These are phyloP conservation scores for Phytoseiulus persimilis DNA, from an alignment of 2,888 invertebrate species.

Conservation along the genomic window DNA sequence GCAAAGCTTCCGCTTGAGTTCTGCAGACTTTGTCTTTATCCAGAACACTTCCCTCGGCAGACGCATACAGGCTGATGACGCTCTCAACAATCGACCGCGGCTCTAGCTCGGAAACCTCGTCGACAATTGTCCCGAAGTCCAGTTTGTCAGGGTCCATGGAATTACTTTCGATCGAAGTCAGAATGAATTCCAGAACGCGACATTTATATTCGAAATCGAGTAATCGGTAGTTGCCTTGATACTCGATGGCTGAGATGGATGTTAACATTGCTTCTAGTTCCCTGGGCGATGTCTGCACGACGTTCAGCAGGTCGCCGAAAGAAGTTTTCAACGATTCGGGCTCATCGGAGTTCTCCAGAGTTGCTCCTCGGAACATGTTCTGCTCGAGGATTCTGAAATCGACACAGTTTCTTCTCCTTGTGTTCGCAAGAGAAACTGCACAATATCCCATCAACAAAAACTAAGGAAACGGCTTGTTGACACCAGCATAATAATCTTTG, in stretches of 20 bases:
- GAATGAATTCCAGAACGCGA: conserved; percentile 14
- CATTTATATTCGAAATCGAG: conserved; percentile 28
- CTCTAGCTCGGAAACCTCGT: conserved; percentile 10
- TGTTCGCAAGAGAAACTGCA: no score
- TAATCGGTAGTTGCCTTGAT: neutral
- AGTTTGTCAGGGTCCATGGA: conserved; percentile 7
- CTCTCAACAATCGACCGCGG: neutral
- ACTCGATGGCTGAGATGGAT: neutral
- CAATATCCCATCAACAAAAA: no score
- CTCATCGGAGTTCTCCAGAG: neutral
- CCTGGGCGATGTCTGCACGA: neutral
- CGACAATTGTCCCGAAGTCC: neutral
- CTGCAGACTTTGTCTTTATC: conserved; percentile 12
- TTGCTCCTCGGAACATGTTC: neutral
- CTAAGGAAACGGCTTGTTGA: no score
- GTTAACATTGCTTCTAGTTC: neutral
- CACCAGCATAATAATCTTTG: no score
- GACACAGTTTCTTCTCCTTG: no score
- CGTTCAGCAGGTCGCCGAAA: neutral
- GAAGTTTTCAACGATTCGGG: neutral
- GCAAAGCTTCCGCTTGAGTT: conserved; percentile 18
- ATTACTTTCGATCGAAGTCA: conserved; percentile 26
- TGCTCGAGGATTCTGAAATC: neutral
- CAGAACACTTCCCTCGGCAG: neutral
- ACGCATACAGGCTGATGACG: neutral